A percentile compares a stretch with the other conserved stretches of the same genome.
Evolutionary conservation across 2,888 invertebrate genomes (phyloP).

Genomic region (Stenurella melanura): DNA sequence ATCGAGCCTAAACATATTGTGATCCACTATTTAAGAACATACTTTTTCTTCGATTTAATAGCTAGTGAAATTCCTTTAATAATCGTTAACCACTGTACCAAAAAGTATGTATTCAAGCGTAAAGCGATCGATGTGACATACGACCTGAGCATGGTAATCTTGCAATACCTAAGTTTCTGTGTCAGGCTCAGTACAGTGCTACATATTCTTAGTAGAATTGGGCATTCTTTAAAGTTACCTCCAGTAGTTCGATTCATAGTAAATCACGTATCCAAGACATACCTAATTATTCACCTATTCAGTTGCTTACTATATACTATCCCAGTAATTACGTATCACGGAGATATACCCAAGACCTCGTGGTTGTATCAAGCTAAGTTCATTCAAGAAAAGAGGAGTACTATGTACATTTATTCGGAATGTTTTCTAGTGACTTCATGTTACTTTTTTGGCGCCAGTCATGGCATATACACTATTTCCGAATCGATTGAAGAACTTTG

Average conservation of each 20-base stretch:
- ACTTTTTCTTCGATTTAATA: slow-evolving; percentile 51
- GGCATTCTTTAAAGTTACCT: neutral
- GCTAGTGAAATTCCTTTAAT: neutral
- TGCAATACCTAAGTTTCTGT: neutral
- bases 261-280: neutral
- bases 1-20: slow-evolving; percentile 46
- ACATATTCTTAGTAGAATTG: neutral
- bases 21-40: slow-evolving; percentile 51
- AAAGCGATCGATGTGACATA: neutral
- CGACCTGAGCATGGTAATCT: too few relatives aligned
- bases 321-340: neutral
- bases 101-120: too few relatives aligned
- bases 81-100: neutral
- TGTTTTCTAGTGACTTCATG: slow-evolving; percentile 56
- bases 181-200: neutral
- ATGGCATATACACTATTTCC: slow-evolving; percentile 50
- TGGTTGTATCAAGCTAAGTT: neutral
- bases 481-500: slow-evolving; percentile 55
- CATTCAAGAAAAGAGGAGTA: neutral
- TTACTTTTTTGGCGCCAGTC: slow-evolving; percentile 61
- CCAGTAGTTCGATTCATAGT: neutral
- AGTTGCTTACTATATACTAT: neutral
- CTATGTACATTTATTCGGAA: neutral
- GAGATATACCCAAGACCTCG: neutral
- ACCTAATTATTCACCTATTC: neutral